Conservation (phyloP, 2,888 invertebrate species). For the Busseola fusca region DNA sequence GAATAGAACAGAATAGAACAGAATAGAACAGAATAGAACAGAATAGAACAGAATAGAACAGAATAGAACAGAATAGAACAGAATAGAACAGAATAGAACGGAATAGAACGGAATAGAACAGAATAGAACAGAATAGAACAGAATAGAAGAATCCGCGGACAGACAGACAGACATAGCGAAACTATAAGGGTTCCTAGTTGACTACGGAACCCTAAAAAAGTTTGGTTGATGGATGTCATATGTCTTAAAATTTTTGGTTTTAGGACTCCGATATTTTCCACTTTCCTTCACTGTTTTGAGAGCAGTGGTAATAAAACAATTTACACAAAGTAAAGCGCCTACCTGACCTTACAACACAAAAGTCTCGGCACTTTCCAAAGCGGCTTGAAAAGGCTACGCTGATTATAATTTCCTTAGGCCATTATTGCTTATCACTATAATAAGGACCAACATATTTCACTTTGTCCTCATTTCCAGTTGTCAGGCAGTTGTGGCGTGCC, state of each 20-base stretch:
- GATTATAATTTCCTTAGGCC: neutral
- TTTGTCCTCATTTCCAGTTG: neutral
- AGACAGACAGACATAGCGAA: too few relatives aligned
- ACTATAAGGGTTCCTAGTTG: too few relatives aligned
- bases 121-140: too few relatives aligned
- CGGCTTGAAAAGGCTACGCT: neutral
- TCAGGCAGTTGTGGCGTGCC: slow-evolving; percentile 1
- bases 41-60: too few relatives aligned
- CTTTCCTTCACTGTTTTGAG: neutral
- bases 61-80: too few relatives aligned
- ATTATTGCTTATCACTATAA: neutral
- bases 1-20: too few relatives aligned
- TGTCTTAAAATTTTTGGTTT: neutral
- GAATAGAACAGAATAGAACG: too few relatives aligned
- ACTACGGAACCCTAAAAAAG: too few relatives aligned
- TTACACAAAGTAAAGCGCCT: neutral
- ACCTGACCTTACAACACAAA: neutral
- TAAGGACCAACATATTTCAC: neutral
- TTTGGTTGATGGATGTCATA: neutral
- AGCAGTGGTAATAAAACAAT: neutral
- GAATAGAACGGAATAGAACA: too few relatives aligned
- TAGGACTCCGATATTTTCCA: neutral
- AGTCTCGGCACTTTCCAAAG: neutral
- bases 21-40: too few relatives aligned
- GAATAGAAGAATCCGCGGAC: too few relatives aligned